A percentile compares a stretch with the other conserved stretches of the same genome.
phyloP scores from a whole-genome alignment of 2,888 invertebrate species.

The Pseudococcus longispinus region DNA sequence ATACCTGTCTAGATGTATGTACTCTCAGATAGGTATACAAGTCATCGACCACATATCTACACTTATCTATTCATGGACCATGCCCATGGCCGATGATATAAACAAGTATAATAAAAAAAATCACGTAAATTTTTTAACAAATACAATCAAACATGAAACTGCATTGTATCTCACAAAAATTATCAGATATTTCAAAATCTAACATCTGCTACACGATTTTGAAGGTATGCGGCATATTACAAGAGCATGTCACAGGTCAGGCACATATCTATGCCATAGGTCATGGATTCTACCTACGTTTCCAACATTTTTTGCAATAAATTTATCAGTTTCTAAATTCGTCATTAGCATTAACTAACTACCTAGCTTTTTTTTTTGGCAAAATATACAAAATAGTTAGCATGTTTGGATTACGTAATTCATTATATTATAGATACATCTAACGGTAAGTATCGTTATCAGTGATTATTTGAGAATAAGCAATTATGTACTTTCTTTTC shows the following conservation, averaged over 20 bases:
- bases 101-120: background rate
- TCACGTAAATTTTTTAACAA: background rate
- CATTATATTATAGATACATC: too few species aligned
- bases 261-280: slow-evolving; percentile 32
- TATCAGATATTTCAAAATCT: slow-evolving; percentile 22
- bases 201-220: slow-evolving; percentile 37
- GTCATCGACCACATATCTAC: too few species aligned
- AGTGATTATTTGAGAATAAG: background rate
- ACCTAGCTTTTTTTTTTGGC: background rate
- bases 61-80: too few species aligned
- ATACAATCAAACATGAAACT: background rate
- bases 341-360: background rate
- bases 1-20: background rate
- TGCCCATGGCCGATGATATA: too few species aligned
- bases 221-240: background rate
- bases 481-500: background rate
- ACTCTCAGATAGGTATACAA: background rate
- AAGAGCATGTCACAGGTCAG: background rate
- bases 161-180: background rate
- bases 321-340: background rate
- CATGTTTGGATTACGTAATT: background rate
- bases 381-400: background rate
- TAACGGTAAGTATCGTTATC: background rate
- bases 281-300: slow-evolving; percentile 10
- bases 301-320: background rate